Evolutionary conservation across 2,797 vertebrate genomes (phyloP).

Genomic region (Pachyuromys duprasi): DNA sequence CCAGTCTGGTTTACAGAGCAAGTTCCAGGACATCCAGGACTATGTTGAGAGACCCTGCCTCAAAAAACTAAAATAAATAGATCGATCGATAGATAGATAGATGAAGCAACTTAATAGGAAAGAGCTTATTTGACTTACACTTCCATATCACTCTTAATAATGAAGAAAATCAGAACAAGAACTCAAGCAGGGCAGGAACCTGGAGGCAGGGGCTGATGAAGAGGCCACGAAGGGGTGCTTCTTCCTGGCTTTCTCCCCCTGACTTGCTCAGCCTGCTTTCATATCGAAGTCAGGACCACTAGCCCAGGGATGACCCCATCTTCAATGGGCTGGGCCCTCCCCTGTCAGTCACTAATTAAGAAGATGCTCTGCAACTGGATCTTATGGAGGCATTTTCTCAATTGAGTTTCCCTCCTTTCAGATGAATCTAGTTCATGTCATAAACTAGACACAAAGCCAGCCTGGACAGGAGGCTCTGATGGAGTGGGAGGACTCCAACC

Average conservation of each 20-base stretch:
- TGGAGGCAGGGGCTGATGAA: background rate
- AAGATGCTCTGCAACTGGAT: background rate
- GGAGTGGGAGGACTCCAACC: background rate
- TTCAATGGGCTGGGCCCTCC: background rate
- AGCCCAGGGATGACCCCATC: background rate
- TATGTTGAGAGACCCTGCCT: too few species aligned
- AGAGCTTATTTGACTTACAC: background rate
- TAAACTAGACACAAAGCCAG: too few species aligned
- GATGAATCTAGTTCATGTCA: background rate
- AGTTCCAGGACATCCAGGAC: too few species aligned
- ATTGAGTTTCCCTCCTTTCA: background rate
- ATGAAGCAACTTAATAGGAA: background rate
- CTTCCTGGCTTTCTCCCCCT: background rate
- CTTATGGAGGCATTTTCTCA: background rate
- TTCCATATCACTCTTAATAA: background rate
- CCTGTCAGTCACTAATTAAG: background rate
- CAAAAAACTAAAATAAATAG: too few species aligned
- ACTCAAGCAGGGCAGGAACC: background rate
- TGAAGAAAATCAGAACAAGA: background rate
- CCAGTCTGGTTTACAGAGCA: too few species aligned
- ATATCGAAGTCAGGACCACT: background rate
- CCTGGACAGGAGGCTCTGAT: background rate
- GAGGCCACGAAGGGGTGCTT: background rate
- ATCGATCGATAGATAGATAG: background rate
- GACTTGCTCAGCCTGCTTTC: background rate